Conservation (phyloP, 37 sponge, comb jelly and placozoan species). For the Petrosia ficiformis region DNA sequence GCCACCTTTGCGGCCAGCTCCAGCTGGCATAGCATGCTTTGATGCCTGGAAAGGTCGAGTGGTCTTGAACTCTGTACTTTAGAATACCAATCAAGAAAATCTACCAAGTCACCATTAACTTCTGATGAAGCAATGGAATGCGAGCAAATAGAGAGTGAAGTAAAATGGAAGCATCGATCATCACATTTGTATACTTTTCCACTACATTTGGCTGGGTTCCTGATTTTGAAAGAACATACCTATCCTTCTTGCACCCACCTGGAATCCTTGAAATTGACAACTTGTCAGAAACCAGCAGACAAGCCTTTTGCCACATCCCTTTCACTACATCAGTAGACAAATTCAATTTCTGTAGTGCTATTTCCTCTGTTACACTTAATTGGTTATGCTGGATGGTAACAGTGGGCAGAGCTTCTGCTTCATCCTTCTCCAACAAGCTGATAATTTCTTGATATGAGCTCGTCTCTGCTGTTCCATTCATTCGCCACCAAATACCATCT, state of each 20-base stretch:
- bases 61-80: not conserved
- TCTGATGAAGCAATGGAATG: not conserved
- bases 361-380: too few species aligned
- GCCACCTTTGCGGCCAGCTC: constrained; percentile 18
- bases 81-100: not conserved
- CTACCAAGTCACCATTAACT: not conserved
- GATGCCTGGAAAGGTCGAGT: constrained; percentile 3
- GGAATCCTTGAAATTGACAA: constrained; percentile 1
- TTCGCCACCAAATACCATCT: constrained; percentile 5
- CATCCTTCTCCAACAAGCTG: too few species aligned
- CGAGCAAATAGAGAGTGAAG: not conserved
- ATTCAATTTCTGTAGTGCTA: too few species aligned
- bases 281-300: too few species aligned
- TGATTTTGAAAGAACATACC: constrained; percentile 3
- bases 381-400: too few species aligned
- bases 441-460: too few species aligned
- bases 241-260: not conserved
- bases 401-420: too few species aligned
- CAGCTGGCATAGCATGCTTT: constrained; percentile 15
- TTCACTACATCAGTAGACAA: too few species aligned
- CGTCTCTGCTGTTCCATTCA: not conserved
- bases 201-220: not conserved
- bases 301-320: too few species aligned
- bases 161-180: not conserved
- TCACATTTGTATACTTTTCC: not conserved